phyloP scores from a whole-genome alignment of 2,888 invertebrate species.

The Prosopocoilus inquinatus region DNA sequence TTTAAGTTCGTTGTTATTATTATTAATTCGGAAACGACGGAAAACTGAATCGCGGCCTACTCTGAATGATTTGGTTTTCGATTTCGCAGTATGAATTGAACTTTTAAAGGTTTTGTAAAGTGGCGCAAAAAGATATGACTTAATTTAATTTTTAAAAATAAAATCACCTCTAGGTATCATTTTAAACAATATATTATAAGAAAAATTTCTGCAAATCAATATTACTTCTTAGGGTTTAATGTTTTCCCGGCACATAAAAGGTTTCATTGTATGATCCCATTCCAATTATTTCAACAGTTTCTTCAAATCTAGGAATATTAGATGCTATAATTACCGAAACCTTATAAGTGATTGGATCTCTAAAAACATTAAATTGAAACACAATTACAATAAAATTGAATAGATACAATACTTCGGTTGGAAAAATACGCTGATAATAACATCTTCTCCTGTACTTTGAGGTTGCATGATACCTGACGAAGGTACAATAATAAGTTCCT shows the following conservation, averaged over 20 bases:
- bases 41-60: too few relatives aligned
- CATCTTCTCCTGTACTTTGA: constrained; percentile 9
- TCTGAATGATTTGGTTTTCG: too few relatives aligned
- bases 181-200: too few relatives aligned
- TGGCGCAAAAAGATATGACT: too few relatives aligned
- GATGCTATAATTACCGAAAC: constrained; percentile 24
- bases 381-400: neutral
- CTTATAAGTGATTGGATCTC: constrained; percentile 21
- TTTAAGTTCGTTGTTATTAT: too few relatives aligned
- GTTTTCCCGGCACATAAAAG: constrained; percentile 21
- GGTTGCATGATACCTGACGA: constrained; percentile 17
- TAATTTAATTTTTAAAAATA: too few relatives aligned
- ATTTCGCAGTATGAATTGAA: too few relatives aligned
- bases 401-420: constrained; percentile 21
- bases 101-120: too few relatives aligned
- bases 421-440: constrained; percentile 19
- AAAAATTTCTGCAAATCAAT: too few relatives aligned
- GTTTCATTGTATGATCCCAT: constrained; percentile 26
- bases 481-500: constrained; percentile 7
- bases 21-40: too few relatives aligned
- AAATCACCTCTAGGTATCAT: too few relatives aligned
- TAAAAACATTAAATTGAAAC: constrained; percentile 11
- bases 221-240: constrained; percentile 2
- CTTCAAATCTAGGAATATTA: constrained; percentile 21
- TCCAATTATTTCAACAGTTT: constrained; percentile 20